Conservation (phyloP, 2,113 vertebrate genomes). For the Pangasianodon hypophthalmus region DNA sequence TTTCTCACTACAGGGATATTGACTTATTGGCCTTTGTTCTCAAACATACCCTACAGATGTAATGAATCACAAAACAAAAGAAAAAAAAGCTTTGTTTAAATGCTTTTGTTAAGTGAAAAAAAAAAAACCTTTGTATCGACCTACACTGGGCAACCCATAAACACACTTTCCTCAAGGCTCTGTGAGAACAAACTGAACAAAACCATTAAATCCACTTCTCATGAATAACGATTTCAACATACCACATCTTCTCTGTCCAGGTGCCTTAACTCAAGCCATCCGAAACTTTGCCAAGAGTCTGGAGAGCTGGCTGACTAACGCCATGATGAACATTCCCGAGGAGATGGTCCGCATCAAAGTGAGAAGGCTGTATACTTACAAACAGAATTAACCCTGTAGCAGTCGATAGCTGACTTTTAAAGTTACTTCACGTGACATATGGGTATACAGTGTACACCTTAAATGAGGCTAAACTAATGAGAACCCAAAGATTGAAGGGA, state of each 20-base stretch:
- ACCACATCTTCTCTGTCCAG: constrained; percentile 61
- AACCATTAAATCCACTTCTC: not conserved
- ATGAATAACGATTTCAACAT: not conserved
- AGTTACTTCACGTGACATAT: not conserved
- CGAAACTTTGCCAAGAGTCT: constrained; percentile 95
- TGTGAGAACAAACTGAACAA: not conserved
- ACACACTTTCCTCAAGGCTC: not conserved
- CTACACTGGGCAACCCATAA: not conserved
- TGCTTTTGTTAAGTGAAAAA: not conserved
- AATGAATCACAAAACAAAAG: not conserved
- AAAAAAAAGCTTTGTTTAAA: not conserved
- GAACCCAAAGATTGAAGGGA: not conserved
- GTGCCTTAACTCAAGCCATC: constrained; percentile 97
- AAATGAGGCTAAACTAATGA: not conserved
- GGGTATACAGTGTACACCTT: not conserved
- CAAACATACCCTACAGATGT: not conserved
- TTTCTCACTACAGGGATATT: not conserved
- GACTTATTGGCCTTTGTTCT: not conserved
- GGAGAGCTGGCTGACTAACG: constrained; percentile 92
- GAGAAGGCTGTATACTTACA: not conserved
- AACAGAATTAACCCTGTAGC: not conserved
- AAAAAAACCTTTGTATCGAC: not conserved
- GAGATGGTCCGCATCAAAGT: constrained; percentile 94
- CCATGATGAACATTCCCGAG: constrained; percentile 94
- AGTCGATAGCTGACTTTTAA: not conserved